phyloP scores from a whole-genome alignment of 2,888 invertebrate genomes.

The Phymatocera aterrima region DNA sequence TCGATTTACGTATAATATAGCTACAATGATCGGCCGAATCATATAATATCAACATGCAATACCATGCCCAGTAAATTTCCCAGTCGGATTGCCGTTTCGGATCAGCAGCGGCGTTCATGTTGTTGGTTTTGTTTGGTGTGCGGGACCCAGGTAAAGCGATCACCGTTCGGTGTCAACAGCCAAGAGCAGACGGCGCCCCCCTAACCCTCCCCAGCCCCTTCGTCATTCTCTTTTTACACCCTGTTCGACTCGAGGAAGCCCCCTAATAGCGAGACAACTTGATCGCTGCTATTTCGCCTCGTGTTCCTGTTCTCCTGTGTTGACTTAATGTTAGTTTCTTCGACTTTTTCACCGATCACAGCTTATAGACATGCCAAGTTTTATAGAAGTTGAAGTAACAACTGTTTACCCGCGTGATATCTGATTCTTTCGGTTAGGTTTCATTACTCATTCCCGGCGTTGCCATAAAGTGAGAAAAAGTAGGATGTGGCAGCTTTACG shows the following conservation, averaged over 20 bases:
- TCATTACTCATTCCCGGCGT: too few species aligned
- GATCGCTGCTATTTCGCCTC: not conserved
- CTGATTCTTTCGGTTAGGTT: too few species aligned
- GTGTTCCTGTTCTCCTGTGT: not conserved
- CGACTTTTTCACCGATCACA: not conserved
- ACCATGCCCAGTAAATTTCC: slow-evolving; percentile 57
- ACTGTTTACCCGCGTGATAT: too few species aligned
- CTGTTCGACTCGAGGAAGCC: slow-evolving; percentile 17
- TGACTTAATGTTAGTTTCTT: too few species aligned
- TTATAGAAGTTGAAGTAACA: not conserved
- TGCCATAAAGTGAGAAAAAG: too few species aligned
- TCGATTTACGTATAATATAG: not conserved
- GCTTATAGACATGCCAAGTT: not conserved
- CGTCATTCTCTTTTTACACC: slow-evolving; percentile 22
- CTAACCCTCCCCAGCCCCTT: too few species aligned
- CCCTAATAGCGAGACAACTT: not conserved
- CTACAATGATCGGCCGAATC: not conserved
- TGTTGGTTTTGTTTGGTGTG: not conserved
- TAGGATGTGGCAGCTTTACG: too few species aligned
- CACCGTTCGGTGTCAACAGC: slow-evolving; percentile 47
- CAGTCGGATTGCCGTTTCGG: slow-evolving; percentile 51
- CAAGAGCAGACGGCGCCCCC: not conserved
- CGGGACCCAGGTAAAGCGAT: slow-evolving; percentile 27
- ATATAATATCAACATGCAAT: slow-evolving; percentile 41
- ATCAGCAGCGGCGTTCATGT: slow-evolving; percentile 45